Evolutionary conservation across 2,888 invertebrate species (phyloP), one percentile per base, ranked within the genome.

Genomic region (Tetranychus piercei): DNA sequence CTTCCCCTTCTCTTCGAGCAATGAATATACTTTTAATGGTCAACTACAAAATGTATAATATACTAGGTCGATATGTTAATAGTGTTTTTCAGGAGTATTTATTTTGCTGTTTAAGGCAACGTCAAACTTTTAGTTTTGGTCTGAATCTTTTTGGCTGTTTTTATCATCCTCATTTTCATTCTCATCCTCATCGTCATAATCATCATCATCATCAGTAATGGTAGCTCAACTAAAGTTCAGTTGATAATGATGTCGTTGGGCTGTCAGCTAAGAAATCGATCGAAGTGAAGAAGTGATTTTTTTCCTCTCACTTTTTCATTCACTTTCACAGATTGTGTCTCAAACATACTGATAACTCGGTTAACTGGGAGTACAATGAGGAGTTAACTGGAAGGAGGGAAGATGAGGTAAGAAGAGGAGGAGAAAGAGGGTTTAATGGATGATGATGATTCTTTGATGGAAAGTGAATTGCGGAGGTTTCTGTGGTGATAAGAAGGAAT

Each of bases 401-500:
- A 15, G 55, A 55, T 55, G 55, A 55, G 9, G 55, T 9, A 55
- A 55, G 15, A 55, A 15, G 55, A 15, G 55, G 15, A 55, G 55
- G 55, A 15, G 55, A 15, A 55, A 55, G 69, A 22, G 18, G 69
- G 8, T 23, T 18, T 6, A 6, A 69, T 11, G 23, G 67, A 67
- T n/a, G 23, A 22, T 22, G 11, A n/a, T n/a, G 23, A 22, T 11
- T 20, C 11, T 67, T 23, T 23, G 69, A 20, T 18, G 8, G n/a
- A 69, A 69, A 20, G 34, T 11, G 69, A 23, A 20, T 23, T 69
- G 69, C 9, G 20, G 69, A 69, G 55, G 55, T 55, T 55, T 69
- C 69, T 69, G 20, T 20, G 69, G 34, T 69, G 34, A 23, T 69
- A 69, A 23, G n/a, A 11, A 69, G 22, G 69, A 69, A 69, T 23